Conservation (phyloP, 2,113 vertebrate species). For the Brachyhypopomus occidentalis region DNA sequence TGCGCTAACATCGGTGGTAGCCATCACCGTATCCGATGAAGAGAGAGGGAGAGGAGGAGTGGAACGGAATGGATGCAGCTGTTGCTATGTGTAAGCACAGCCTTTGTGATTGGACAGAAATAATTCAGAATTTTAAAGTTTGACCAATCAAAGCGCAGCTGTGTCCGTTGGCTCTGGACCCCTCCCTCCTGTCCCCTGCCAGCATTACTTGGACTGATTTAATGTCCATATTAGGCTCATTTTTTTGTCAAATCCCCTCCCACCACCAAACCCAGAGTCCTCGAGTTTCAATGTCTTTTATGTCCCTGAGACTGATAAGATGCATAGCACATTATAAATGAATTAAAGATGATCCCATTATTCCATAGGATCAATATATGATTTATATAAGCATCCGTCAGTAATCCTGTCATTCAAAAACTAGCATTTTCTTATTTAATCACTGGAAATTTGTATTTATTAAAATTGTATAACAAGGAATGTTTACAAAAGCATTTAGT, state of each 20-base stretch:
- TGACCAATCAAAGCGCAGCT: conserved; percentile 65
- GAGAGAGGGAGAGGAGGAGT: conserved; percentile 7
- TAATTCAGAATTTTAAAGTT: conserved; percentile 69
- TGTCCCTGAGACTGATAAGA: conserved; percentile 45
- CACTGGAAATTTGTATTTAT: background rate
- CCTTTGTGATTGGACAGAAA: conserved; percentile 65
- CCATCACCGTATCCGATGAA: conserved; percentile 65
- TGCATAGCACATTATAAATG: conserved; percentile 12
- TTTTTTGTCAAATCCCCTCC: conserved; percentile 59
- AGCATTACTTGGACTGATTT: conserved; percentile 68
- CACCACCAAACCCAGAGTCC: conserved; percentile 24
- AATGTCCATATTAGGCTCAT: conserved; percentile 76
- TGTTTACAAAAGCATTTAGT: conserved; percentile 16
- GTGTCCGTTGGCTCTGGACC: conserved; percentile 53
- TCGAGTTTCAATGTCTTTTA: conserved; percentile 48
- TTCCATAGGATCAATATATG: conserved; percentile 27
- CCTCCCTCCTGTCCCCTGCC: conserved; percentile 66
- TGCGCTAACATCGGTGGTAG: conserved; percentile 41
- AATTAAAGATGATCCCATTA: conserved; percentile 40
- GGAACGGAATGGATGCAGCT: conserved; percentile 41
- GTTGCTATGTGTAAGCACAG: conserved; percentile 44
- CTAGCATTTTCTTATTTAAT: background rate
- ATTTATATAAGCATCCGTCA: conserved; percentile 26
- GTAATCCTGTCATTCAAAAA: background rate
- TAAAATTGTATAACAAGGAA: background rate